phyloP scores from a whole-genome alignment of 2,113 vertebrate genomes.

The Lamprotornis superbus region DNA sequence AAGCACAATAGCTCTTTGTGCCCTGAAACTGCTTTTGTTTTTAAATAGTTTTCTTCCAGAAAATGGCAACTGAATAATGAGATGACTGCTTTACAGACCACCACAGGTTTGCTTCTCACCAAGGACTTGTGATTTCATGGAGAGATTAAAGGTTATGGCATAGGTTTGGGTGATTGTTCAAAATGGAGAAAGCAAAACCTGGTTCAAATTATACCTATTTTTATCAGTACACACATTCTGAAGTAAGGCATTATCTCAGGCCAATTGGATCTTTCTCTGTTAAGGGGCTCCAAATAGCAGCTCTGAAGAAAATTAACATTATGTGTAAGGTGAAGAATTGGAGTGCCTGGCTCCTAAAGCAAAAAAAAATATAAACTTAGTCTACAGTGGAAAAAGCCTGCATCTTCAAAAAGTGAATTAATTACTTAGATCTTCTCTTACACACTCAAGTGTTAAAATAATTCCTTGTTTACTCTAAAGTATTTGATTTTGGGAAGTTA shows the following conservation, averaged over 20 bases:
- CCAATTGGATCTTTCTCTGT: not conserved
- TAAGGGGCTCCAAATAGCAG: not conserved
- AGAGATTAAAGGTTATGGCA: not conserved
- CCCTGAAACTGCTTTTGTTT: not conserved
- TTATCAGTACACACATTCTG: not conserved
- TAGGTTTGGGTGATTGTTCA: not conserved
- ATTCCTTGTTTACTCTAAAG: not conserved
- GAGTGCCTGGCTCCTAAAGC: not conserved
- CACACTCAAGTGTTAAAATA: not conserved
- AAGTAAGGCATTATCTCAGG: not conserved
- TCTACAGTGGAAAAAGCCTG: not conserved
- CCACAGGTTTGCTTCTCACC: not conserved
- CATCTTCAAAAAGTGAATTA: not conserved
- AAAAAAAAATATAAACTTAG: not conserved
- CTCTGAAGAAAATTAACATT: not conserved
- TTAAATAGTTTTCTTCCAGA: not conserved
- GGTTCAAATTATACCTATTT: not conserved
- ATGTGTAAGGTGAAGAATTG: not conserved
- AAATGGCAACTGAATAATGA: not conserved
- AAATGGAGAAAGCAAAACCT: not conserved
- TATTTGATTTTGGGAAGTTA: not conserved
- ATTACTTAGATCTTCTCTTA: not conserved
- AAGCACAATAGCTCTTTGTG: not conserved
- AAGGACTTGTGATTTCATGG: not conserved
- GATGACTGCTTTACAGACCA: not conserved